Evolutionary conservation across 1,140 invertebrate species (phyloP), one percentile per base, ranked within the genome.

Genomic region (Holotrichia oblita): DNA sequence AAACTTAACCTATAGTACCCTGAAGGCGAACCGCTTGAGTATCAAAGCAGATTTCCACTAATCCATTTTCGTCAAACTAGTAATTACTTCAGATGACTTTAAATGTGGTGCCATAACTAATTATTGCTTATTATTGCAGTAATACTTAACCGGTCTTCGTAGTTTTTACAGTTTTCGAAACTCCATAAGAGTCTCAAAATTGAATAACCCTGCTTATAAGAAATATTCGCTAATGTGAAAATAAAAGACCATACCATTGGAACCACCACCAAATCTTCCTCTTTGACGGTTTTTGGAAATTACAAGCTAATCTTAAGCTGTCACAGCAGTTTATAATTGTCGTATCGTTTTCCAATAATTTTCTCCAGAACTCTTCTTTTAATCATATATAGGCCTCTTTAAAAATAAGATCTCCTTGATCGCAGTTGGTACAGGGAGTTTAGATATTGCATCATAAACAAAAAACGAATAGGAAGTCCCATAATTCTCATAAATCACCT

Each of bases 381-480:
- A 55, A 55, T n/a, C 14, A 17, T 55, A 55, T 17, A 55, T 55
- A 55, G 48, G 48, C 6, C 48, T 55, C 17, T 17, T 55, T 6
- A 55, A 55, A 55, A n/a, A 55, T 6, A 55, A 55, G 17, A 55
- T 55, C 2, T 55, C 48, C 17, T 55, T 55, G 14, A 55, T 55
- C 17, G 17, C 48, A 55, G 48, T 17, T 55, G 48, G 48, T 55
- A 55, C 14, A 17, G 48, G 48, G n/a, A 55, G 48, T n/a, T 55
- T 55, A 3, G 48, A 55, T 55, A 55, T 55, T 55, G 48, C 48
- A 55, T 14, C n/a, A 55, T 55, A 55, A n/a, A 69, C 27, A 14
- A 22, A 22, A 69, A 69, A 69, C 8, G 61, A 69, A 69, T 27
- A 69, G 10, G 61, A 69, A 27, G 61, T 27, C 8, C 27, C 24